Evolutionary conservation across 35 echinoderm and acorn worm species (phyloP).

Genomic region (Nesometra sesokonis): DNA sequence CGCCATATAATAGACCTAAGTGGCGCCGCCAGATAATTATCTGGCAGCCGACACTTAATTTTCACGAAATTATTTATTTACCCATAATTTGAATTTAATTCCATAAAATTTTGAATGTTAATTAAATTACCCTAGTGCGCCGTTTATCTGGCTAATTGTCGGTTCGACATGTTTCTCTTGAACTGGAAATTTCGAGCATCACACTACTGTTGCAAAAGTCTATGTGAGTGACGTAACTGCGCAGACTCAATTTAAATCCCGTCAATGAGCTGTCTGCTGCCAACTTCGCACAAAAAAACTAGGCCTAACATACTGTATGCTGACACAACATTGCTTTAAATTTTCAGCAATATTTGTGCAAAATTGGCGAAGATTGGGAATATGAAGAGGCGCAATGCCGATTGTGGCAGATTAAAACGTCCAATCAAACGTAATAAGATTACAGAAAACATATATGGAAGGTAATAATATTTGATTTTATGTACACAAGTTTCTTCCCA

Average conservation of each 20-base stretch:
- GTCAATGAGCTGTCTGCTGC: background rate
- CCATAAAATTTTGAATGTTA: too few species aligned
- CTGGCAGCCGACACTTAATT: too few species aligned
- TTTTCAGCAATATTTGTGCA: conserved; percentile 35
- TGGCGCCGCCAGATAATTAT: too few species aligned
- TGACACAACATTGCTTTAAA: background rate
- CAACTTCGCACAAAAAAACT: background rate
- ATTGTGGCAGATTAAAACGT: conserved; percentile 71
- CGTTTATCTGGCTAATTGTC: too few species aligned
- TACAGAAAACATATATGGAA: conserved; percentile 77
- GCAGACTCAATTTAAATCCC: background rate
- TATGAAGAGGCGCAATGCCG: conserved; percentile 93
- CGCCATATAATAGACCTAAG: too few species aligned
- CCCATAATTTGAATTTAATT: too few species aligned
- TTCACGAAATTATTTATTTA: too few species aligned
- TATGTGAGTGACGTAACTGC: background rate
- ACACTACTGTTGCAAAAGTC: too few species aligned
- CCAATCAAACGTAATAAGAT: conserved; percentile 74
- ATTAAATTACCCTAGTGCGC: too few species aligned
- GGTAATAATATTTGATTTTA: conserved; percentile 15
- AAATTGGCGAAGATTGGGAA: conserved; percentile 51
- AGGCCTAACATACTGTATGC: background rate
- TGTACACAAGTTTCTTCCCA: background rate
- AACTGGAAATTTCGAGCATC: too few species aligned
- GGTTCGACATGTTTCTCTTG: too few species aligned